phyloP scores from a whole-genome alignment of 1,140 invertebrate species.

The Mercenaria mercenaria region DNA sequence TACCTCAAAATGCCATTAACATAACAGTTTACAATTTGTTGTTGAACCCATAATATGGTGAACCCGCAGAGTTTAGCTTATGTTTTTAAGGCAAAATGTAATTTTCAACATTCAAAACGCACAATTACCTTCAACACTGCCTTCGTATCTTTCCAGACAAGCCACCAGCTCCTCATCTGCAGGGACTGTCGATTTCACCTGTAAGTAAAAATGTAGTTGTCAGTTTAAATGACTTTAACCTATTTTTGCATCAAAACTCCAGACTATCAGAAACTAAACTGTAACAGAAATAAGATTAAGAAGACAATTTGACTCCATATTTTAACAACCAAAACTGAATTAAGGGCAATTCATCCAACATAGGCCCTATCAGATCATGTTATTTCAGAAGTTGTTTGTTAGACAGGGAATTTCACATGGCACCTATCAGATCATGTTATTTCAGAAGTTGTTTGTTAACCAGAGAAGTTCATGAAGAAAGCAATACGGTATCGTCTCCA shows the following conservation, averaged over 20 bases:
- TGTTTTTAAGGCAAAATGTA: slow-evolving; percentile 24
- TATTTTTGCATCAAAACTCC: background rate
- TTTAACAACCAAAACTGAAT: too few species aligned
- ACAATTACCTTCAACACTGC: slow-evolving; percentile 38
- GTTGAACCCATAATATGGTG: slow-evolving; percentile 12
- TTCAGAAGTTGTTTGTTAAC: too few species aligned
- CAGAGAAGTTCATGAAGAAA: too few species aligned
- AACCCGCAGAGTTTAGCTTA: background rate
- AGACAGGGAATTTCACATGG: too few species aligned
- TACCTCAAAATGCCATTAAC: background rate
- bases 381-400: too few species aligned
- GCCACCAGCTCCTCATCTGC: slow-evolving; percentile 43
- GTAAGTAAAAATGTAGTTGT: background rate
- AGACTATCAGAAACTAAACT: slow-evolving; percentile 12
- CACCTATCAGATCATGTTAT: too few species aligned
- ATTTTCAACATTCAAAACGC: slow-evolving; percentile 16
- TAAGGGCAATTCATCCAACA: background rate
- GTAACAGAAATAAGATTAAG: background rate
- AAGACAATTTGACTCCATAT: background rate
- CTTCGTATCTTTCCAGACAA: slow-evolving; percentile 38
- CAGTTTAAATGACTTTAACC: background rate
- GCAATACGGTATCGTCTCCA: too few species aligned
- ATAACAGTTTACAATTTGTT: too few species aligned
- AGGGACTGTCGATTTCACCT: slow-evolving; percentile 40
- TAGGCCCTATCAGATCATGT: too few species aligned